Evolutionary conservation across 92 coral and sea anemone species (phyloP).

Genomic region (Epizoanthus illoricatus): DNA sequence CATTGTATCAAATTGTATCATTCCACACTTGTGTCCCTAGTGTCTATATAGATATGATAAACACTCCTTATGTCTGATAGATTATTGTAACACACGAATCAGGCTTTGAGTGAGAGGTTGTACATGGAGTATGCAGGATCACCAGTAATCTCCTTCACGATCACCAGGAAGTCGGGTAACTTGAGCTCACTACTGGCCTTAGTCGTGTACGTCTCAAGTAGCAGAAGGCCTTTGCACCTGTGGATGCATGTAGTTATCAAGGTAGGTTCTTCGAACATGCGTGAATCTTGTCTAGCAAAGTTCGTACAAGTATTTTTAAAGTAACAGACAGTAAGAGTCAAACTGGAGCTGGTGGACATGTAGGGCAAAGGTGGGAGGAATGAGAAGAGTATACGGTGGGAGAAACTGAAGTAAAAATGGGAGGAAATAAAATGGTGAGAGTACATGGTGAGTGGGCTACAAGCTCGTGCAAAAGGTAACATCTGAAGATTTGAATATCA

Average conservation of each 20-base stretch:
- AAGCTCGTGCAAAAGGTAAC: too few species aligned
- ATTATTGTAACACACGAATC: not conserved
- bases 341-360: too few species aligned
- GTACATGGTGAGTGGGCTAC: too few species aligned
- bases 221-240: constrained; percentile 88
- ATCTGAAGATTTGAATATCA: too few species aligned
- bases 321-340: too few species aligned
- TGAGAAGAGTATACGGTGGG: too few species aligned
- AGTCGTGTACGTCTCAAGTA: constrained; percentile 89
- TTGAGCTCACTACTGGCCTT: constrained; percentile 61
- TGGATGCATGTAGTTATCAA: not conserved
- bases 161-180: constrained; percentile 76
- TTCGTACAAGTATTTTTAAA: not conserved
- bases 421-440: too few species aligned
- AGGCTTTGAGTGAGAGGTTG: constrained; percentile 66
- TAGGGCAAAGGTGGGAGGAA: too few species aligned
- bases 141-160: constrained; percentile 87
- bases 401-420: too few species aligned
- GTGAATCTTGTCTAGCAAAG: not conserved
- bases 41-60: too few species aligned
- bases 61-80: not conserved
- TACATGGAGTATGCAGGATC: constrained; percentile 91
- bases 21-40: too few species aligned
- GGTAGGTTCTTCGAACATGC: not conserved
- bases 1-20: too few species aligned